Evolutionary conservation across 2,888 invertebrate genomes (phyloP).

Genomic region (Caenorhabditis sp.): DNA sequence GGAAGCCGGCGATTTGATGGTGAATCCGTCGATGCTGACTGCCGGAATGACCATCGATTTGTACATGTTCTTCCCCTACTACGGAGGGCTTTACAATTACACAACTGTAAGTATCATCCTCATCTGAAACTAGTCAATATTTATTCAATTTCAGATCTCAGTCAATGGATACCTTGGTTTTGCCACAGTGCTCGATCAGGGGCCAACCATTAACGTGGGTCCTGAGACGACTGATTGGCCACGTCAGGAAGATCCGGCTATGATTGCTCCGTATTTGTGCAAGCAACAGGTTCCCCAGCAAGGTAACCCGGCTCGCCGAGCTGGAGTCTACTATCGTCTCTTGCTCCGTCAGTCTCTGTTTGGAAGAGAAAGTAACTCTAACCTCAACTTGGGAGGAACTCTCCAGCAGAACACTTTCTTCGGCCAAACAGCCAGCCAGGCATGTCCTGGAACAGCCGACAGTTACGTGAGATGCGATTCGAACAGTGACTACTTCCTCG

Average conservation of each 20-base stretch:
- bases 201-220: conserved; percentile 78
- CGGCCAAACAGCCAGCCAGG: conserved; percentile 67
- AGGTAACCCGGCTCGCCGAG: conserved; percentile 72
- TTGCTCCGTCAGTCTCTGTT: conserved; percentile 76
- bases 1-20: conserved; percentile 75
- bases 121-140: neutral
- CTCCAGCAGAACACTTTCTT: conserved; percentile 71
- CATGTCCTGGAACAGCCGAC: conserved; percentile 76
- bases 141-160: conserved; percentile 66
- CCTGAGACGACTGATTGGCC: conserved; percentile 78
- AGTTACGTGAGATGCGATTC: conserved; percentile 74
- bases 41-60: conserved; percentile 77
- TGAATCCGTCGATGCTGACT: conserved; percentile 76
- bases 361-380: conserved; percentile 71
- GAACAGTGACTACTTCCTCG: conserved; percentile 76
- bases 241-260: conserved; percentile 77
- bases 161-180: conserved; percentile 78
- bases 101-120: conserved; percentile 67
- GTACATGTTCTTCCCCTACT: conserved; percentile 78
- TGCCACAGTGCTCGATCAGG: conserved; percentile 78
- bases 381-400: conserved; percentile 70
- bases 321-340: conserved; percentile 77
- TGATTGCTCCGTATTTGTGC: conserved; percentile 78
- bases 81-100: conserved; percentile 78
- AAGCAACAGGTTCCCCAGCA: conserved; percentile 77